Base-by-base conservation (phyloP, 2,113 vertebrate species). In the Aptenodytes patagonicus region DNA sequence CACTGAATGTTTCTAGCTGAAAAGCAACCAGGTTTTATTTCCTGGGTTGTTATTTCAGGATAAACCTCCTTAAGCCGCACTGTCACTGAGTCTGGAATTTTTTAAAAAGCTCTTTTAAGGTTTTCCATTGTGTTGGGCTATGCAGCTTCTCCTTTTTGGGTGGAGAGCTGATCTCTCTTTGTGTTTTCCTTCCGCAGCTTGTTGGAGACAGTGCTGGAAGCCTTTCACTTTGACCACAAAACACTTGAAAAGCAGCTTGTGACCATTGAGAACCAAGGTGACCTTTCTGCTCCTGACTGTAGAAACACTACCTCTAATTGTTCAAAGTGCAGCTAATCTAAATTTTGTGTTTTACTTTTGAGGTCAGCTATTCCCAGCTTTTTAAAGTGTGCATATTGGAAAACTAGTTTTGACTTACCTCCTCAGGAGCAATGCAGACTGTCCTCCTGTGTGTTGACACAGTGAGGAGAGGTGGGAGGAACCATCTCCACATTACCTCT, bases 211-310 rank as follows among this genome's bases (percentile, higher is more conserved):
- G 99, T 99, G 58, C 97, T 99, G 87, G 99, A 99, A 84, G 99
- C 99, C 31, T 99, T 99, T 96, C 99, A 99, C 87, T 99, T 99
- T 44, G 99, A 99, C 96, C 97, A 98, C 40, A 95, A 98, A 92
- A 99, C 98, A 5, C 98, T 99, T 93, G 98, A 97, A 97, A 98
- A 98, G 92, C 99, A 99, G 93, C 99, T 99, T 90, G 84, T 98
- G 92, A 98, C 97, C 11, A 94, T 98, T 92, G 98, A 98, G 83
- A 98, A 70, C 90, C 98, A 97, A 92, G 98, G 99, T 99, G 90
- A 98, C 97, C 83, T 95, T 95, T 91, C 83, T 61, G 51, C 79
- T 82, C 19, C 34, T 65, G 32, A n/a, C 10, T 77, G 28, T 72
- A 52, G 71, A 95, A 80, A 49, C 17, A 9, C 40, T 80, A 7